Conservation (phyloP, 2,113 vertebrate species). For the Holacanthus passer region DNA sequence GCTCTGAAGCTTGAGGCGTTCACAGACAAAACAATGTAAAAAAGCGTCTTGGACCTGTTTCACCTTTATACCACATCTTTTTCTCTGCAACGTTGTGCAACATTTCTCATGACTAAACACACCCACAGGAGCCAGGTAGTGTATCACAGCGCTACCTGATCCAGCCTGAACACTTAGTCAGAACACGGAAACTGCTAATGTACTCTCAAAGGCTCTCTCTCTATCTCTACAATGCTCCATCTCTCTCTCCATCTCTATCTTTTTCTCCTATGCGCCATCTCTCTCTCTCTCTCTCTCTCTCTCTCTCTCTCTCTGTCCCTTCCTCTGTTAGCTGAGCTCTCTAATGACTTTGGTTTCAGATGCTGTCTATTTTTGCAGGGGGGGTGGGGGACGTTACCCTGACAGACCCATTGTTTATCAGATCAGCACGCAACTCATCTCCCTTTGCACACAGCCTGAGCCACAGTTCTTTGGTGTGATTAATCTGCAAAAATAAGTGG, state of each 20-base stretch:
- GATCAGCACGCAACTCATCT: constrained; percentile 55
- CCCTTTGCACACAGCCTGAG: constrained; percentile 16
- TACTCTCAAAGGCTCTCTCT: constrained; percentile 55
- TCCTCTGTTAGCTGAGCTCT: constrained; percentile 60
- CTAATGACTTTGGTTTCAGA: constrained; percentile 71
- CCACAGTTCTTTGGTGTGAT: neutral
- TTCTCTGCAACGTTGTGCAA: constrained; percentile 10
- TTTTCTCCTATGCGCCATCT: neutral
- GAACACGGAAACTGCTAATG: constrained; percentile 69
- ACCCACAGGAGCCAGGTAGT: constrained; percentile 54
- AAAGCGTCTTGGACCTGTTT: neutral
- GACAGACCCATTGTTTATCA: constrained; percentile 66
- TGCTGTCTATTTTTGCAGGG: constrained; percentile 57
- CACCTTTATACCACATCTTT: constrained; percentile 22
- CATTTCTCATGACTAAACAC: constrained; percentile 57
- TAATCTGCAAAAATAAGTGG: constrained; percentile 6
- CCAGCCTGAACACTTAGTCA: constrained; percentile 65
- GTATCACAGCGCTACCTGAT: constrained; percentile 64
- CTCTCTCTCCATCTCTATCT: constrained; percentile 1
- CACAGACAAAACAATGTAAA: neutral
- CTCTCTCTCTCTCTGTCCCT: constrained; percentile 24
- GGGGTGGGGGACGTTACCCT: constrained; percentile 42
- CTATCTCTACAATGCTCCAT: neutral
- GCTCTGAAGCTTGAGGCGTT: constrained; percentile 13
- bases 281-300: constrained; percentile 21